Conservation (phyloP, 2,888 invertebrate genomes). For the Auanema sp. region DNA sequence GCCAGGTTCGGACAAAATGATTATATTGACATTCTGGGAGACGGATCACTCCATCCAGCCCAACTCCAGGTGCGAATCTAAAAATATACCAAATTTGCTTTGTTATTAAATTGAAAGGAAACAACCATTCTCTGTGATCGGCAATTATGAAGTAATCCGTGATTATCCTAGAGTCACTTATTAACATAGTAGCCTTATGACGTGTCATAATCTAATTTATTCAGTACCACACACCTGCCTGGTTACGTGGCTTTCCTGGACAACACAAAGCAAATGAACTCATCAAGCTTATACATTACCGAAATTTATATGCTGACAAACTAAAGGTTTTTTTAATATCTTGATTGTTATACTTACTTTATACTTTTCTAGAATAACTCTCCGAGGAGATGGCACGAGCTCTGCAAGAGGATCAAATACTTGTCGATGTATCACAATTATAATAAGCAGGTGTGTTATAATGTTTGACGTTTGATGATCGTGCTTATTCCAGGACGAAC, state of each 20-base stretch:
- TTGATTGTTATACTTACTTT: neutral
- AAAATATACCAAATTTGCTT: neutral
- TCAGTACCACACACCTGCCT: slow-evolving; percentile 81
- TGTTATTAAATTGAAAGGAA: slow-evolving; percentile 2
- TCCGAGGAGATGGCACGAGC: slow-evolving; percentile 62
- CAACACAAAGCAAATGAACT: slow-evolving; percentile 68
- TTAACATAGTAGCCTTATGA: neutral
- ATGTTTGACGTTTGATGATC: neutral
- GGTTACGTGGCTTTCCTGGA: slow-evolving; percentile 83
- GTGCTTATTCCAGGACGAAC: slow-evolving; percentile 50
- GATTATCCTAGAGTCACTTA: too few species aligned
- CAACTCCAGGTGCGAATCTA: slow-evolving; percentile 69
- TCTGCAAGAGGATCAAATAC: slow-evolving; percentile 62
- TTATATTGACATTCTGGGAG: slow-evolving; percentile 79
- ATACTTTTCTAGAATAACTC: slow-evolving; percentile 41
- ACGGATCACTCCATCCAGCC: slow-evolving; percentile 80
- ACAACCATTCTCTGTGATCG: neutral
- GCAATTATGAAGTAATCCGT: too few species aligned
- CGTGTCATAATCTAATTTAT: neutral
- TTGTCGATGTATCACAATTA: slow-evolving; percentile 63
- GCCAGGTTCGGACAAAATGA: slow-evolving; percentile 61
- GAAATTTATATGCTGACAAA: slow-evolving; percentile 57
- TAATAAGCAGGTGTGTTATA: slow-evolving; percentile 48
- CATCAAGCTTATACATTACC: slow-evolving; percentile 63
- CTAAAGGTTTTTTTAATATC: slow-evolving; percentile 31